Evolutionary conservation across 2,888 invertebrate genomes (phyloP).

Genomic region (Amphipoea lucens): DNA sequence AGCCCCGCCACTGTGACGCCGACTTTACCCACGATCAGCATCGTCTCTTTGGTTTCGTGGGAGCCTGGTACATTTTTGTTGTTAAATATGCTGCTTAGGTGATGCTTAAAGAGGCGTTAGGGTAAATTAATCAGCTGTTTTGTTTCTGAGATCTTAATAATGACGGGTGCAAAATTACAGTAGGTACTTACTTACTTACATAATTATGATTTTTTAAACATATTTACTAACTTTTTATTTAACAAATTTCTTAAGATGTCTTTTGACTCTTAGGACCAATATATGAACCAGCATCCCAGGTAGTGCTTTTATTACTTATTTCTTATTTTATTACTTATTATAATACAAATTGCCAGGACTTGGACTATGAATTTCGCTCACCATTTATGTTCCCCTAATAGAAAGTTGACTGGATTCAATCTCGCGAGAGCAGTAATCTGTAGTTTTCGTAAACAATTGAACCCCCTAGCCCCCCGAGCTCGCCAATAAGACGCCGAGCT

Average conservation of each 20-base stretch:
- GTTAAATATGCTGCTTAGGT: conserved; percentile 63
- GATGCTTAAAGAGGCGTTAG: not conserved
- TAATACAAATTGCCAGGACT: not conserved
- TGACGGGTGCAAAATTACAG: no score
- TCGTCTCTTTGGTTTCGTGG: conserved; percentile 39
- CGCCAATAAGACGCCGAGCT: conserved; percentile 61
- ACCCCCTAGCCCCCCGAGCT: conserved; percentile 9
- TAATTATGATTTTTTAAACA: not conserved
- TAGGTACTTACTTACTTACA: not conserved
- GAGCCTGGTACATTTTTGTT: conserved; percentile 61
- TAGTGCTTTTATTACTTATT: not conserved
- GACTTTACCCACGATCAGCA: conserved; percentile 26
- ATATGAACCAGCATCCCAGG: no score
- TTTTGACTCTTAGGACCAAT: not conserved
- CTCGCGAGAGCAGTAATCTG: conserved; percentile 47
- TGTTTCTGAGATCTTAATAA: not conserved
- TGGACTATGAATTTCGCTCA: conserved; percentile 3
- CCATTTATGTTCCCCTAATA: conserved; percentile 46
- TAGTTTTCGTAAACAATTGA: conserved; percentile 64
- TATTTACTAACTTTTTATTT: not conserved
- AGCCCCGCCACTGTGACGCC: conserved; percentile 56
- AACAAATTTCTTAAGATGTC: not conserved
- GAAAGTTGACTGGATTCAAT: conserved; percentile 54
- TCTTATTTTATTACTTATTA: not conserved
- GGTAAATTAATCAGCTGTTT: not conserved